Evolutionary conservation across 2,888 invertebrate genomes (phyloP).

Genomic region (Seira sanloemensis): DNA sequence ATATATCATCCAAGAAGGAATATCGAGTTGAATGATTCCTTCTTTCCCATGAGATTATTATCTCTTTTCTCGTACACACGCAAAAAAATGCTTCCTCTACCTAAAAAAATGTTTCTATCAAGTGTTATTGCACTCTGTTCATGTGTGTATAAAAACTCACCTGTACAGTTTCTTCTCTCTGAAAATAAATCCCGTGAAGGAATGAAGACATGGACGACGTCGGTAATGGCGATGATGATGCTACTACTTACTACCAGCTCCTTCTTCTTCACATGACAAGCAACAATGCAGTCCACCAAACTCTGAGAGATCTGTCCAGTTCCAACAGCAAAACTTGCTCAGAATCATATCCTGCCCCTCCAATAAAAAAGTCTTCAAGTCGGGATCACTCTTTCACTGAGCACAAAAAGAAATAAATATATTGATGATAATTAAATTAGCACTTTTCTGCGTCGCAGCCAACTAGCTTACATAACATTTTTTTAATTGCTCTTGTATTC

Average conservation of each 20-base stretch:
- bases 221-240: not conserved
- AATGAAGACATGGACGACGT: not conserved
- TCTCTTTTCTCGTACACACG: not conserved
- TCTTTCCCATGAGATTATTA: conserved; percentile 14
- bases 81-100: not conserved
- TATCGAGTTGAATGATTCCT: not conserved
- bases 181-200: not conserved
- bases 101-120: not conserved
- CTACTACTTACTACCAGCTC: too few species aligned
- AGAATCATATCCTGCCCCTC: too few species aligned
- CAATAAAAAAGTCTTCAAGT: too few species aligned
- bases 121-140: not conserved
- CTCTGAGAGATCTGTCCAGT: too few species aligned
- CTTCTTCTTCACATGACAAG: not conserved
- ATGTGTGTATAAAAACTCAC: not conserved
- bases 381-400: too few species aligned
- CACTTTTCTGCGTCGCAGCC: too few species aligned
- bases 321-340: too few species aligned
- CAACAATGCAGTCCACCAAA: not conserved
- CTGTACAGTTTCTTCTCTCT: not conserved
- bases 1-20: too few species aligned
- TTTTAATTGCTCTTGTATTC: too few species aligned
- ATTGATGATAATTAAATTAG: too few species aligned
- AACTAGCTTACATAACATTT: too few species aligned
- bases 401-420: too few species aligned